These are phyloP conservation scores for Peromyscus californicus DNA, from an alignment of 2,113 vertebrate species.

Conservation along the genomic window DNA sequence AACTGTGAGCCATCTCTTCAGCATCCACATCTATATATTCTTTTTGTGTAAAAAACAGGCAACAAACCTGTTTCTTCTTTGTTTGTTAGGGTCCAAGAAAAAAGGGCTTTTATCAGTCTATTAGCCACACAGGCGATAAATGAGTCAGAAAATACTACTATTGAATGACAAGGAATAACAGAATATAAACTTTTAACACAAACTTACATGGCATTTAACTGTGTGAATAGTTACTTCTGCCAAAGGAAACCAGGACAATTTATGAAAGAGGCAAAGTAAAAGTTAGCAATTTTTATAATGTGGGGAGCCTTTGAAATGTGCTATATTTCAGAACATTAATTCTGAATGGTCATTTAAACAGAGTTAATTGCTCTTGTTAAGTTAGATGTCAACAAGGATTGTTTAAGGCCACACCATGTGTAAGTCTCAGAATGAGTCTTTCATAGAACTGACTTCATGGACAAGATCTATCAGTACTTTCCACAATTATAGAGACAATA, in stretches of 20 bases:
- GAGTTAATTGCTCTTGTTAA: constrained; percentile 62
- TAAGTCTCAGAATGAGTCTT: not conserved
- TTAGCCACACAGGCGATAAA: constrained; percentile 11
- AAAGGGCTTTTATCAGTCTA: constrained; percentile 14
- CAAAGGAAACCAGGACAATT: not conserved
- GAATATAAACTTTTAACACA: constrained; percentile 30
- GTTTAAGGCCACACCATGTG: constrained; percentile 17
- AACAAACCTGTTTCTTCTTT: constrained; percentile 36
- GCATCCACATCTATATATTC: not conserved
- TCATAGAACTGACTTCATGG: not conserved
- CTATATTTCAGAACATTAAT: constrained; percentile 32
- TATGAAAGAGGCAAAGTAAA: not conserved
- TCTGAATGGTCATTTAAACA: constrained; percentile 58
- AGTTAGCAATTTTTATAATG: not conserved
- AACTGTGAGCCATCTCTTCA: not conserved
- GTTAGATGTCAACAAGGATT: constrained; percentile 1
- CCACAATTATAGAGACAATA: not conserved
- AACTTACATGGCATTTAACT: constrained; percentile 10
- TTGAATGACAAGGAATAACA: not conserved
- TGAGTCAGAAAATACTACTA: constrained; percentile 10
- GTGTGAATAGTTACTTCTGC: not conserved
- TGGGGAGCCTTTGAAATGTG: constrained; percentile 32
- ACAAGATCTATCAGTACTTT: not conserved
- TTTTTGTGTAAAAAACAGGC: constrained; percentile 43
- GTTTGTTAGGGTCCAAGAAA: not conserved